phyloP scores from a whole-genome alignment of 2,888 invertebrate species.

The Hemithea aestivaria region DNA sequence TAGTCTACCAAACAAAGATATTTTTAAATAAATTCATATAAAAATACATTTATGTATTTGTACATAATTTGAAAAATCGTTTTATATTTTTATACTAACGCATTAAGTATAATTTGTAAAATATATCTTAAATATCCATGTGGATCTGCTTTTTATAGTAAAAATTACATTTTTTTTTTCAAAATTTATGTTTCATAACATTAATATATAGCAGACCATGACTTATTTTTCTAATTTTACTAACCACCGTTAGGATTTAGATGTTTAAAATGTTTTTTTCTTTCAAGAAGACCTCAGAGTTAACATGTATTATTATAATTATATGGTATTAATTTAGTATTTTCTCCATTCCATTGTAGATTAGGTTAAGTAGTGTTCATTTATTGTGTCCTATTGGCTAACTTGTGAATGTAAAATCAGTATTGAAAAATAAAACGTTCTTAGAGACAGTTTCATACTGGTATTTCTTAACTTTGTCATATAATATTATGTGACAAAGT shows the following conservation, averaged over 20 bases:
- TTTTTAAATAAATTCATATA: no score
- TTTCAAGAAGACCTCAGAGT: neutral
- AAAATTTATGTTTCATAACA: no score
- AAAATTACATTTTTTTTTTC: no score
- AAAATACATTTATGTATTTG: slow-evolving; percentile 18
- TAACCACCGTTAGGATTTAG: slow-evolving; percentile 46
- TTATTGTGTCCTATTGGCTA: slow-evolving; percentile 8
- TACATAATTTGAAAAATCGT: slow-evolving; percentile 17
- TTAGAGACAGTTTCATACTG: no score
- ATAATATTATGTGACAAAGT: no score
- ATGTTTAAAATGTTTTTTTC: no score
- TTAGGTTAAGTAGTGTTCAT: slow-evolving; percentile 37
- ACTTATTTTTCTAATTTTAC: slow-evolving; percentile 17
- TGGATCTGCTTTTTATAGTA: no score
- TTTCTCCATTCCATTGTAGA: slow-evolving; percentile 49
- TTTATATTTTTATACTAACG: slow-evolving; percentile 21
- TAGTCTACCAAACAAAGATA: no score
- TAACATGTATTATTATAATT: neutral
- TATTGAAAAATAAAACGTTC: no score
- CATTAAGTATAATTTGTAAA: slow-evolving; percentile 5
- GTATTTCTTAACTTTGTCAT: no score
- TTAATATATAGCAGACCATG: no score
- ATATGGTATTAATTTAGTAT: slow-evolving; percentile 10
- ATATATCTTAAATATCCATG: neutral
- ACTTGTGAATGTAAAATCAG: neutral